phyloP scores from a whole-genome alignment of 53 echinoderm and acorn worm species.

The Astropecten irregularis region DNA sequence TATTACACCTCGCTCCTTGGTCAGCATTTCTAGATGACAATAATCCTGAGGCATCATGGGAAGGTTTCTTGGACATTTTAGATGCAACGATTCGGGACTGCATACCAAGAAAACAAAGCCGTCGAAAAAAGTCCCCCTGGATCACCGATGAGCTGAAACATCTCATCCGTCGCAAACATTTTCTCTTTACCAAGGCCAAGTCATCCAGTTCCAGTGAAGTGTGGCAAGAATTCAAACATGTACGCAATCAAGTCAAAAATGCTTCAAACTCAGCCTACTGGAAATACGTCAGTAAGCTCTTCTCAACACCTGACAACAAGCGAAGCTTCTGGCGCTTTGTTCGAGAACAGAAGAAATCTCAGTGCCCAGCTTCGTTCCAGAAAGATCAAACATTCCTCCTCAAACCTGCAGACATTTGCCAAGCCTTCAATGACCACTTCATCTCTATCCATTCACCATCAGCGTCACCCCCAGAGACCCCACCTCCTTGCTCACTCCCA shows the following conservation, averaged over 20 bases:
- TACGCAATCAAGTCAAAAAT: neutral
- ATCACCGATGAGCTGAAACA: neutral
- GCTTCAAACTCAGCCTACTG: constrained; percentile 7
- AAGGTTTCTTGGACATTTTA: too few relatives aligned
- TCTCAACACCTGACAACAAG: neutral
- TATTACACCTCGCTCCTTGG: constrained; percentile 50
- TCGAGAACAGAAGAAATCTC: constrained; percentile 2
- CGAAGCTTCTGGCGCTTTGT: constrained; percentile 12
- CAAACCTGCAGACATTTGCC: constrained; percentile 7
- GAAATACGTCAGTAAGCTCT: constrained; percentile 10
- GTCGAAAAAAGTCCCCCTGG: neutral
- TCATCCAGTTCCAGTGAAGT: neutral
- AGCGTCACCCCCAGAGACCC: neutral
- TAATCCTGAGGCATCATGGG: constrained; percentile 41
- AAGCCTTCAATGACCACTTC: constrained; percentile 16
- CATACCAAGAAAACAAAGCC: constrained; percentile 1
- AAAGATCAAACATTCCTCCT: neutral
- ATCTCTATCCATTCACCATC: neutral
- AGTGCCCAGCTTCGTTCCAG: neutral
- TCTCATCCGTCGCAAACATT: constrained; percentile 1
- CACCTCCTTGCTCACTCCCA: constrained; percentile 6
- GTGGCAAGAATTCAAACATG: constrained; percentile 12
- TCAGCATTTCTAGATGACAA: constrained; percentile 8
- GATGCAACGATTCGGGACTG: constrained; percentile 12
- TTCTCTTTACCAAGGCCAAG: constrained; percentile 13